phyloP scores from a whole-genome alignment of 2,888 invertebrate genomes.

The Sphaeridia pumilis region DNA sequence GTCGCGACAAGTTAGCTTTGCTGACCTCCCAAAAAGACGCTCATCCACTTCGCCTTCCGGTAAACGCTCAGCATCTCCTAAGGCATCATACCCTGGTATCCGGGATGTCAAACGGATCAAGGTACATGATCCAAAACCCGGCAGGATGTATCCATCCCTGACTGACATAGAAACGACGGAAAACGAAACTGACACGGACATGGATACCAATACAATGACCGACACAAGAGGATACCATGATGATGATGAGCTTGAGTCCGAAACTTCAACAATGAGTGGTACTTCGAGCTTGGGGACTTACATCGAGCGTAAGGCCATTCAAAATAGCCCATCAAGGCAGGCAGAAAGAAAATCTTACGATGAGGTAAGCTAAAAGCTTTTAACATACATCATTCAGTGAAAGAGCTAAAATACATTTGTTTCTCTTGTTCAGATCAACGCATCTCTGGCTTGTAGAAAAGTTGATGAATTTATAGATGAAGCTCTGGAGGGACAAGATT shows the following conservation, averaged over 20 bases:
- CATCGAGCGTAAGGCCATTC: slow-evolving; percentile 25
- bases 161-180: slow-evolving; percentile 41
- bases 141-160: slow-evolving; percentile 59
- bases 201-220: slow-evolving; percentile 34
- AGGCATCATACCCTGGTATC: slow-evolving; percentile 25
- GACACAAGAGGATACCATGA: slow-evolving; percentile 14
- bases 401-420: no score
- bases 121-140: slow-evolving; percentile 53
- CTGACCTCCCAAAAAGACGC: slow-evolving; percentile 9
- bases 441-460: slow-evolving; percentile 39
- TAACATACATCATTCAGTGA: not conserved
- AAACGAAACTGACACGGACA: slow-evolving; percentile 41
- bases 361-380: slow-evolving; percentile 9
- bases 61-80: slow-evolving; percentile 16
- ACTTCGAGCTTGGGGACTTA: slow-evolving; percentile 27
- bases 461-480: slow-evolving; percentile 77
- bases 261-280: slow-evolving; percentile 15
- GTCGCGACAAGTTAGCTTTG: slow-evolving; percentile 7
- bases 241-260: slow-evolving; percentile 16
- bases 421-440: slow-evolving; percentile 23
- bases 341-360: slow-evolving; percentile 2
- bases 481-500: slow-evolving; percentile 48
- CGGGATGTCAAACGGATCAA: slow-evolving; percentile 33
- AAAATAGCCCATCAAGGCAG: slow-evolving; percentile 6
- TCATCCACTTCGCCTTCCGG: slow-evolving; percentile 8